Evolutionary conservation across 2,888 invertebrate genomes (phyloP).

Genomic region (Lucinisca nassula): DNA sequence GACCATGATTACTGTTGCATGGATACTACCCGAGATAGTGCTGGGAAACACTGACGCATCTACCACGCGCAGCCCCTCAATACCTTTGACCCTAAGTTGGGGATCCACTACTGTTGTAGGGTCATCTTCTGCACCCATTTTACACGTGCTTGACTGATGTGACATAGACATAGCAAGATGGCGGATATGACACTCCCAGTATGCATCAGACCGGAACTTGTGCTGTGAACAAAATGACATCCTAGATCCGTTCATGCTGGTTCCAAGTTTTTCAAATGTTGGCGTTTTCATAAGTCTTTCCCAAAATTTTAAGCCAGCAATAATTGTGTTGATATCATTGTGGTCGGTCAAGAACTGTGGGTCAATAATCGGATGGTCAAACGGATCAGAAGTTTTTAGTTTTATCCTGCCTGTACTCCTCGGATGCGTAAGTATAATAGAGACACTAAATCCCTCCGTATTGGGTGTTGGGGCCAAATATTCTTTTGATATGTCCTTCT

Average conservation of each 20-base stretch:
- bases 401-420: conserved; percentile 94
- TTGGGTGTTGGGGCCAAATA: background rate
- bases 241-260: background rate
- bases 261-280: conserved; percentile 47
- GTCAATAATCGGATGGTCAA: conserved; percentile 94
- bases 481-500: background rate
- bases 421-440: conserved; percentile 87
- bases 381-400: conserved; percentile 92
- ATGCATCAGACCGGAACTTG: conserved; percentile 45
- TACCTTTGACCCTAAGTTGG: no score
- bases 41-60: no score
- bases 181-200: conserved; percentile 59
- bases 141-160: conserved; percentile 49
- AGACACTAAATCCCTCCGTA: conserved; percentile 79
- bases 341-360: conserved; percentile 94
- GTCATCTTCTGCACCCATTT: conserved; percentile 45
- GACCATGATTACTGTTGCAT: no score
- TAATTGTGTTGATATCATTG: conserved; percentile 39
- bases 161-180: conserved; percentile 34
- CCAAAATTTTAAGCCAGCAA: conserved; percentile 42
- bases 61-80: no score
- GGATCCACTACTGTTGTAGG: no score
- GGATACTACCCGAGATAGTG: no score
- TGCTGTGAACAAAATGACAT: conserved; percentile 32
- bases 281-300: conserved; percentile 44